Evolutionary conservation across 2,113 vertebrate species (phyloP).

Genomic region (Misgurnus mizolepis): DNA sequence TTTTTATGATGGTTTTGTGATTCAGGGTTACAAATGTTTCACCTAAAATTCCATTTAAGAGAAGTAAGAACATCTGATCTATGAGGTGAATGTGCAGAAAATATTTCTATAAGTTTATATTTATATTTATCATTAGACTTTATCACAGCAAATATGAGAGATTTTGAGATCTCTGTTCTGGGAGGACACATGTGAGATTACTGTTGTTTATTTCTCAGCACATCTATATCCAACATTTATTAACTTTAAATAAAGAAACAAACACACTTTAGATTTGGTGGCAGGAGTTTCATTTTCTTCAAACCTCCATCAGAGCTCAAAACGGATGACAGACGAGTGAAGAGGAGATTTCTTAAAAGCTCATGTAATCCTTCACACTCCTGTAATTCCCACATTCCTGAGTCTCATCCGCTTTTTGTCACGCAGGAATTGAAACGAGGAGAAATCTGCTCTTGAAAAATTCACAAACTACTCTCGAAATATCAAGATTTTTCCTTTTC

Average conservation of each 20-base stretch:
- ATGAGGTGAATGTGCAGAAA: no score
- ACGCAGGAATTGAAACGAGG: not conserved
- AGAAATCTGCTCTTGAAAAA: not conserved
- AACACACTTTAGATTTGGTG: not conserved
- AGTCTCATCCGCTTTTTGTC: not conserved
- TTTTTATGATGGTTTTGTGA: no score
- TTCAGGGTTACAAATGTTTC: no score
- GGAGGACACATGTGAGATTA: not conserved
- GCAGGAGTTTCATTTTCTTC: not conserved
- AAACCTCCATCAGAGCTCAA: not conserved
- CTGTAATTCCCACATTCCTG: not conserved
- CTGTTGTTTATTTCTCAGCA: not conserved
- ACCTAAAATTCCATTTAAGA: no score
- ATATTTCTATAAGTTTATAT: no score
- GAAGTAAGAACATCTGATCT: no score
- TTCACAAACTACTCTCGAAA: not conserved
- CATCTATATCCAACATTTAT: not conserved
- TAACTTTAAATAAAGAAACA: not conserved
- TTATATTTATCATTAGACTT: no score
- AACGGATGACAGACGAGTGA: not conserved
- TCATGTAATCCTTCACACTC: not conserved
- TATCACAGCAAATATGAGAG: no score
- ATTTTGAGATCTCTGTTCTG: not conserved
- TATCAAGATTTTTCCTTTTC: not conserved
- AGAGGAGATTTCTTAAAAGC: not conserved